Percentiles rank a stretch among this genome's conserved stretches.
Evolutionary conservation across 2,113 vertebrate genomes (phyloP).

Genomic region (Elephantulus edwardii): DNA sequence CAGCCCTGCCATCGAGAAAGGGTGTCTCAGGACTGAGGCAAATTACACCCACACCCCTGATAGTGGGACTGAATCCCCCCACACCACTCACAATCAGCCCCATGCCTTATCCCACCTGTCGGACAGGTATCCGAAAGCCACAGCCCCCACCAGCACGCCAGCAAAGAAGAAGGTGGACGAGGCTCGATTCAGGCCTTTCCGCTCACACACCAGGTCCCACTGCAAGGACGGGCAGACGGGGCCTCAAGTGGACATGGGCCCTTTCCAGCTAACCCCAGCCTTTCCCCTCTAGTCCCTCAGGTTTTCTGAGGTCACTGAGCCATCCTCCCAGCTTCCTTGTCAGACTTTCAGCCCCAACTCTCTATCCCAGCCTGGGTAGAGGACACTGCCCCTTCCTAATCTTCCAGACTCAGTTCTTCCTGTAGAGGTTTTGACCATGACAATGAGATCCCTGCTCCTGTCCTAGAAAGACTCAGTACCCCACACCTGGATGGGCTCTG

Average conservation of each 20-base stretch:
- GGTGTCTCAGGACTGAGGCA: background rate
- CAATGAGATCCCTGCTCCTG: background rate
- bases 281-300: background rate
- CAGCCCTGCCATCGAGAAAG: background rate
- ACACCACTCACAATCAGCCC: background rate
- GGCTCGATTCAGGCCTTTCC: conserved; percentile 87
- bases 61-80: background rate
- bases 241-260: background rate
- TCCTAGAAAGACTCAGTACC: background rate
- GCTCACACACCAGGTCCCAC: conserved; percentile 94
- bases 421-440: background rate
- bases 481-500: background rate
- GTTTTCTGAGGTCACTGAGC: background rate
- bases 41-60: background rate
- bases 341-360: background rate
- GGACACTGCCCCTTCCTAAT: background rate
- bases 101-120: conserved; percentile 86
- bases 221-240: conserved; percentile 71
- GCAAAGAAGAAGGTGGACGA: conserved; percentile 90
- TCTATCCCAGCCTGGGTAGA: background rate
- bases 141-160: conserved; percentile 89
- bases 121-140: conserved; percentile 88
- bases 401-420: background rate
- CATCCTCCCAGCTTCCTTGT: background rate
- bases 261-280: background rate